Conservation (phyloP, 1,140 invertebrate genomes). For the Armadillidium nasatum region DNA sequence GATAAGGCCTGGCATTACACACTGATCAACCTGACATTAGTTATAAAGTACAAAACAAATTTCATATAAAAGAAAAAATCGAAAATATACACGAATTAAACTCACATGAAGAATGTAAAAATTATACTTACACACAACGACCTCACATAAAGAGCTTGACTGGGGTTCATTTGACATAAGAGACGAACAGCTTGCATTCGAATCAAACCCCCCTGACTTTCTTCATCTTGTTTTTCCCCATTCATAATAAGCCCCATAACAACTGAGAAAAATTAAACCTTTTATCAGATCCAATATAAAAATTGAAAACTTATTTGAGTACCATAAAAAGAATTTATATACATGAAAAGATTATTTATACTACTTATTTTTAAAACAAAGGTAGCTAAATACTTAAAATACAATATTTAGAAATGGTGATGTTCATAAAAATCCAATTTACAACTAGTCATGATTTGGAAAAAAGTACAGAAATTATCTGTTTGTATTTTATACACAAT, state of each 20-base stretch:
- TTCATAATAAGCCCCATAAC: slow-evolving; percentile 53
- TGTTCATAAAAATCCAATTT: too few relatives aligned
- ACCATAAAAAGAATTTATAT: too few relatives aligned
- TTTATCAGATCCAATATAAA: too few relatives aligned
- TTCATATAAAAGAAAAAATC: background rate
- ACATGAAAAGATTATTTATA: too few relatives aligned
- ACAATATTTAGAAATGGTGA: too few relatives aligned
- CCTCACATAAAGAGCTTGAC: slow-evolving; percentile 72
- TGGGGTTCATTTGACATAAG: slow-evolving; percentile 85
- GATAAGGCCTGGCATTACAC: slow-evolving; percentile 80
- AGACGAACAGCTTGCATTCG: slow-evolving; percentile 67
- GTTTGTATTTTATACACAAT: too few relatives aligned
- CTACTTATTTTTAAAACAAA: too few relatives aligned
- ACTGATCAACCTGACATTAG: slow-evolving; percentile 61
- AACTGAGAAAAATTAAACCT: slow-evolving; percentile 24
- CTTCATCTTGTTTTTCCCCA: slow-evolving; percentile 83
- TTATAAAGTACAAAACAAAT: background rate
- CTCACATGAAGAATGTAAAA: background rate
- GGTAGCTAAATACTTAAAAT: too few relatives aligned
- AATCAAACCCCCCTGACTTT: slow-evolving; percentile 62
- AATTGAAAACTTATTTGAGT: too few relatives aligned
- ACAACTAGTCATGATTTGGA: too few relatives aligned
- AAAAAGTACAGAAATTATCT: too few relatives aligned
- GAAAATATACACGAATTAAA: background rate
- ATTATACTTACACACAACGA: slow-evolving; percentile 63